Base-by-base conservation (phyloP, 1,140 invertebrate genomes). In the Ceratitis capitata region DNA sequence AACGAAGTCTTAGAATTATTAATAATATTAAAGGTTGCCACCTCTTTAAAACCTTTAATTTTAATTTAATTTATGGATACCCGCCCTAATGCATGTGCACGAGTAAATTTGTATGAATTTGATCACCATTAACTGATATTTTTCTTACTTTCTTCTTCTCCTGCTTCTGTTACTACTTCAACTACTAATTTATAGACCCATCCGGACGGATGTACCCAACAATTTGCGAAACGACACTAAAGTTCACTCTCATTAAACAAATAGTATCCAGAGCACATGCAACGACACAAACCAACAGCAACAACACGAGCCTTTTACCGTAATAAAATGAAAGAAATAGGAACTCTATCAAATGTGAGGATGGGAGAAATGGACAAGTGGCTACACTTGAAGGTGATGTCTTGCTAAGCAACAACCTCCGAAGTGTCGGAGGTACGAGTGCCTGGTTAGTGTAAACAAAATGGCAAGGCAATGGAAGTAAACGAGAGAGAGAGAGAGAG, bases 231-330 rank as follows among this genome's bases (percentile, higher is more conserved):
- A 78, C 45, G 69, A 78, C 39, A 78, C 69, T 45, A 23, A 78
- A 78, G 42, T 47, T 78, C 19, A 45, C 42, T 78, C 42, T 78
- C 69, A 78, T 78, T 78, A 47, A 78, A 39, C 39, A 45, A 78
- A 47, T 35, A 26, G 19, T 19, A 78, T 4, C 39, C 42, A 26
- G 29, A 78, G 2, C n/a, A 19, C 39, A 45, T 14, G n/a, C n/a
- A 78, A 78, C 7, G 7, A 26, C 32, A 42, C 35, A 35, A 69
- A 16, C 1, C 69, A 23, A 23, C 0, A 2, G 10, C 61, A 32
- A 47, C 0, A 23, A 45, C 69, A 26, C n/a, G 49, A 6, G 7
- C 19, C 19, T 23, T 56, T 56, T 56, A 56, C 51, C 7, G 51
- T 56, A n/a, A 56, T 56, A 56, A 56, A 53, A 45, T 1, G 1